Conservation (phyloP, 2,797 vertebrate species). For the Molothrus ater region DNA sequence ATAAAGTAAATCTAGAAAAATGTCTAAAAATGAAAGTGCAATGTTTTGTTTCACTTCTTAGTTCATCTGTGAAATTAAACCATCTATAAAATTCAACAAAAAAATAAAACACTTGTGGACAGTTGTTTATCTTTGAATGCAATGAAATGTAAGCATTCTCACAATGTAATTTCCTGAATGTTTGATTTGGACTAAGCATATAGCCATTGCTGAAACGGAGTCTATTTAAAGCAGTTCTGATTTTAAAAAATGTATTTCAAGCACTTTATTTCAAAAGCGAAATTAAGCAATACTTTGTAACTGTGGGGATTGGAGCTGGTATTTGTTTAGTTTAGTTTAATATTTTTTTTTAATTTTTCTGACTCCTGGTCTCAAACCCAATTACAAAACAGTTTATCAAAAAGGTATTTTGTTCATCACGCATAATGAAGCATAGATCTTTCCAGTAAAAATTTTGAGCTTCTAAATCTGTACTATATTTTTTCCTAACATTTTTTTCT, state of each 20-base stretch:
- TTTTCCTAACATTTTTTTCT: background rate
- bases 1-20: background rate
- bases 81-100: background rate
- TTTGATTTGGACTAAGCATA: background rate
- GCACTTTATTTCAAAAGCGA: background rate
- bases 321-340: background rate
- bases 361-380: background rate
- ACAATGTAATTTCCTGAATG: background rate
- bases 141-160: background rate
- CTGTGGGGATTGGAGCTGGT: accelerated
- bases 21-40: background rate
- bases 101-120: accelerated
- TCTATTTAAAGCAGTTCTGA: background rate
- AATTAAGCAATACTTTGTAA: background rate
- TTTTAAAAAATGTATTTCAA: background rate
- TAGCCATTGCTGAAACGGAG: background rate
- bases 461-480: background rate
- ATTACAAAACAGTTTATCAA: background rate
- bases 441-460: background rate
- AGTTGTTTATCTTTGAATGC: background rate
- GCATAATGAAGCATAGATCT: background rate
- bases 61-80: background rate
- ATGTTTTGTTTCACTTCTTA: background rate
- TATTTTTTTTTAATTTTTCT: background rate
- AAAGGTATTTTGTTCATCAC: background rate